Evolutionary conservation across 2,888 invertebrate genomes (phyloP), one percentile per base, ranked within the genome.

Genomic region (Graphium colonna): DNA sequence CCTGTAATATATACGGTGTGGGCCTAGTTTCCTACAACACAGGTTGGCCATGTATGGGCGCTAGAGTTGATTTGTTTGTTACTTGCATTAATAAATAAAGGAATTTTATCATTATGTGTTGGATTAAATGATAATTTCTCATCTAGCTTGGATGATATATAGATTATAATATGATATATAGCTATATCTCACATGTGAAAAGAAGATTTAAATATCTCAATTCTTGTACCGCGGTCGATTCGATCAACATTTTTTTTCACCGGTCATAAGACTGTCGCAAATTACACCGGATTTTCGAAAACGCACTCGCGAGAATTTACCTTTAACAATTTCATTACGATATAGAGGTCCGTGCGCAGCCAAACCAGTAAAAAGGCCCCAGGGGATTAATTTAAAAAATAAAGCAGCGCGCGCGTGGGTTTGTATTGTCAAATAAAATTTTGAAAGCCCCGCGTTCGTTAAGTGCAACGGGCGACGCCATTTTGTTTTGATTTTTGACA

Each of bases 291-390:
- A 53, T 53, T 43, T n/a, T 48, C 43, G 39, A 48, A 39, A 44
- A 28, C 28, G 13, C 15, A 17, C 38, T 53, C 43, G 17, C 38
- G 28, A 28, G 17, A 48, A 47, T 48, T 43, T 21, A 26, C 21
- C n/a, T 43, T 75, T 76, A 73, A 77, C 75, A 73, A 69, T 73
- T 76, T 75, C 71, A 73, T 77, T 75, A 67, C 63, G 58, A 65
- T 58, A 60, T 63, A 55, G 45, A 57, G 58, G 58, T 57, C 54
- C 56, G 60, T 59, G 40, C 48, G 61, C 57, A 63, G 63, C 59
- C 52, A n/a, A n/a, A n/a, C n/a, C n/a, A n/a, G 40, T 48, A 52
- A 53, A 48, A 42, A 38, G 40, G 46, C 38, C 9, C 36, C 36
- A 17, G 10, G 21, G 26, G 39, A 31, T 16, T 50, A 43, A 38